Conservation (phyloP, 2,888 invertebrate species). For the Hesperia comma region DNA sequence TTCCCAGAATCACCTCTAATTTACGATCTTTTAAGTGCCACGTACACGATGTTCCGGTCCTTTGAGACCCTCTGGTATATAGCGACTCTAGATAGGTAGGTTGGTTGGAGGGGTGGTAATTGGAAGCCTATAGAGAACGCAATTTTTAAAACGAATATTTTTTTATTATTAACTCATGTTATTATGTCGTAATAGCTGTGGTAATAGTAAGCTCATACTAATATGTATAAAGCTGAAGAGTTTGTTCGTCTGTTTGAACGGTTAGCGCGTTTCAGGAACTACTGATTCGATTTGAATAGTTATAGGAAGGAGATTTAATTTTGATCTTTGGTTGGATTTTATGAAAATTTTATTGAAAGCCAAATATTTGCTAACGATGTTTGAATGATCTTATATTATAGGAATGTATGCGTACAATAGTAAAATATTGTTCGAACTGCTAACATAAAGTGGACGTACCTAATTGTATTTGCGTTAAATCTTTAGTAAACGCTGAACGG, state of each 20-base stretch:
- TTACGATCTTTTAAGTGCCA: constrained; percentile 73
- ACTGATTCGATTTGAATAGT: too few relatives aligned
- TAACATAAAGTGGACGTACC: neutral
- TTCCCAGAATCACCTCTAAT: constrained; percentile 57
- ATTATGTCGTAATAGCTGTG: too few relatives aligned
- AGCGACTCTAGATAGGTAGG: neutral
- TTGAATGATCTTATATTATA: too few relatives aligned
- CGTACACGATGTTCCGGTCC: constrained; percentile 59
- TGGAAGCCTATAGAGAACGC: constrained; percentile 14
- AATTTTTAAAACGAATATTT: constrained; percentile 15
- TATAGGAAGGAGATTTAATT: too few relatives aligned
- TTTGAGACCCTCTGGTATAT: constrained; percentile 14
- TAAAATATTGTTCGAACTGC: neutral
- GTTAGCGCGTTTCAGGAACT: too few relatives aligned
- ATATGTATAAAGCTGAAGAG: neutral
- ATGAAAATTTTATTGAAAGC: too few relatives aligned
- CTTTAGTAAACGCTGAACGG: neutral
- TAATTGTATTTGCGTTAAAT: constrained; percentile 4
- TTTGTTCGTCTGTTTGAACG: neutral
- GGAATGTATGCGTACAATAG: too few relatives aligned
- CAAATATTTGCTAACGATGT: too few relatives aligned
- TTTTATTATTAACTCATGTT: too few relatives aligned
- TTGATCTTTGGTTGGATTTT: too few relatives aligned
- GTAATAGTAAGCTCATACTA: too few relatives aligned
- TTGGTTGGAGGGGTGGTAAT: constrained; percentile 9